These are phyloP conservation scores for Drosophila melanosoma DNA, from an alignment of 2,888 invertebrate species.

Conservation along the genomic window DNA sequence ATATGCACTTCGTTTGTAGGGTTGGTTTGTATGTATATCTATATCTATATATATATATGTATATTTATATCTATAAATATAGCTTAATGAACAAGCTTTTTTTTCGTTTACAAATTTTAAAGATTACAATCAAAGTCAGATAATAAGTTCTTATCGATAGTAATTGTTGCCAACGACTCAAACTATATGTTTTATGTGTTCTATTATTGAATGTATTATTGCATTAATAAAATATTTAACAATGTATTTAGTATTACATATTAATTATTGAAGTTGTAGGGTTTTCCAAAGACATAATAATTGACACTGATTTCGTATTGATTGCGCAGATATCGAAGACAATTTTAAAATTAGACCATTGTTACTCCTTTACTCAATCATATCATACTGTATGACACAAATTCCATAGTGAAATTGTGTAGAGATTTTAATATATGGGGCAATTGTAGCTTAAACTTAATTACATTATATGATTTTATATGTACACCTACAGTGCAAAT, in stretches of 20 bases:
- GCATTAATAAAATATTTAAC: not conserved
- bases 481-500: not conserved
- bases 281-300: not conserved
- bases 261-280: not conserved
- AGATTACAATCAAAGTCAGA: not conserved
- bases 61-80: too few species aligned
- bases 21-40: not conserved
- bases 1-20: conserved; percentile 56
- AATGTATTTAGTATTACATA: not conserved
- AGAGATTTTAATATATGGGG: too few species aligned
- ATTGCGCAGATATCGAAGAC: not conserved
- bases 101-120: not conserved
- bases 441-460: not conserved
- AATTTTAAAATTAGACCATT: not conserved
- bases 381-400: not conserved
- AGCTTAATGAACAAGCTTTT: too few species aligned
- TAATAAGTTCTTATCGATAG: not conserved
- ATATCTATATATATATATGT: too few species aligned
- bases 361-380: not conserved
- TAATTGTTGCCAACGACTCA: not conserved
- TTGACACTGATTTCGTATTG: not conserved
- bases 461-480: not conserved
- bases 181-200: not conserved
- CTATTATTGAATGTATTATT: not conserved
- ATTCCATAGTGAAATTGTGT: not conserved